Base-by-base conservation (phyloP, 1,140 invertebrate species). In the Babylonia areolata region DNA sequence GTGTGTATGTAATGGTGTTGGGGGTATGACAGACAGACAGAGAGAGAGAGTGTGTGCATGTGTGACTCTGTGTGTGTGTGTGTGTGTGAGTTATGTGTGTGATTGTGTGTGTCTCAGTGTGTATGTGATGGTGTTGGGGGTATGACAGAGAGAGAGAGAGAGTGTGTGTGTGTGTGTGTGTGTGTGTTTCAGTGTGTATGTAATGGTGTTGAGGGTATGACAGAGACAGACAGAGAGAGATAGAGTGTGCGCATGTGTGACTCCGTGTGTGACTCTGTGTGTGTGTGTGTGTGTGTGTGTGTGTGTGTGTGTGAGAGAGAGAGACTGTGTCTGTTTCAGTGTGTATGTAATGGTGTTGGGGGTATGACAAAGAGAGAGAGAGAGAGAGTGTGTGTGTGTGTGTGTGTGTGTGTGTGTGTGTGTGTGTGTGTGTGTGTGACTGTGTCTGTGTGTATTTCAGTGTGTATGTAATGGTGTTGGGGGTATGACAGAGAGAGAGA, bases 201-300 rank as follows among this genome's bases (percentile, higher is more conserved):
- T n/a, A n/a, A n/a, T n/a, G n/a, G n/a, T n/a, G n/a, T n/a, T n/a
- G n/a, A n/a, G n/a, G n/a, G n/a, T n/a, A n/a, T n/a, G n/a, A n/a
- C n/a, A n/a, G n/a, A n/a, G n/a, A n/a, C n/a, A n/a, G n/a, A n/a
- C n/a, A n/a, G n/a, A n/a, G n/a, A n/a, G n/a, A n/a, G n/a, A n/a
- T n/a, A n/a, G n/a, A n/a, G 51, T n/a, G 11, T 40, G 11, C 54
- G 5, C n/a, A 46, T 40, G 37, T 81, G n/a, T 81, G 79, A 28
- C 3, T 46, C 3, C 11, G 40, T 42, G 40, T 40, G 11, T 81
- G 79, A 17, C 12, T 39, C 23, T 40, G 79, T 9, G 20, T 1
- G 11, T 42, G 40, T 81, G 40, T 81, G 79, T 81, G 79, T 81
- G 79, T 81, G 51, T 46, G 31, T 54, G 31, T 33, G 37, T 81